Percentiles rank a stretch among this genome's conserved stretches.
phyloP scores from a whole-genome alignment of 2,888 invertebrate species.

The Catocala sponsa region DNA sequence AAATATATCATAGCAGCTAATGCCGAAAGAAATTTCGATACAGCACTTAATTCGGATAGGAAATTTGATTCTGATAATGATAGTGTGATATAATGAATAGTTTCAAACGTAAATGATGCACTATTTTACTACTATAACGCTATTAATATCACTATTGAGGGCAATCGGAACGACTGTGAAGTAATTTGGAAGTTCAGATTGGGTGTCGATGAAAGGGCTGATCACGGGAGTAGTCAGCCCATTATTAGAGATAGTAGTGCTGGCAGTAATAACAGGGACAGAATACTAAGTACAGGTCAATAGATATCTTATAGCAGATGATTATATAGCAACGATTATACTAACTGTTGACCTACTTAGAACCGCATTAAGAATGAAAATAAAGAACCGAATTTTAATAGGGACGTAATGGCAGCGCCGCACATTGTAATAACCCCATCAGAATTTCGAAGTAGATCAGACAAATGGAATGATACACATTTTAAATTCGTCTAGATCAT shows the following conservation, averaged over 20 bases:
- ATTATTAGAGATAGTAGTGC: slow-evolving; percentile 6
- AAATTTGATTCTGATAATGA: slow-evolving; percentile 48
- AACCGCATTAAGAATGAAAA: no score
- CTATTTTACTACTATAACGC: slow-evolving; percentile 25
- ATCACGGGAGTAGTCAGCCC: slow-evolving; percentile 7
- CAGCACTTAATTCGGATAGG: slow-evolving; percentile 38
- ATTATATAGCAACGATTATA: background rate
- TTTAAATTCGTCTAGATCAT: no score
- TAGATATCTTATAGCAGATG: slow-evolving; percentile 1
- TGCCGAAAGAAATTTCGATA: slow-evolving; percentile 37
- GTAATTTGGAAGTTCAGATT: slow-evolving; percentile 32
- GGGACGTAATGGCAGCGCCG: no score
- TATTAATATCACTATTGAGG: slow-evolving; percentile 41
- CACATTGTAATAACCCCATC: no score
- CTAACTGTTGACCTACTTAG: no score
- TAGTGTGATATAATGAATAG: slow-evolving; percentile 37
- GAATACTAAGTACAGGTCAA: slow-evolving; percentile 4
- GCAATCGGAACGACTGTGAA: slow-evolving; percentile 37
- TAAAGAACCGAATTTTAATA: no score
- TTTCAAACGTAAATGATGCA: slow-evolving; percentile 26
- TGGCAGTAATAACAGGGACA: slow-evolving; percentile 10
- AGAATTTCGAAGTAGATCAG: slow-evolving; percentile 1
- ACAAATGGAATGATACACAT: background rate
- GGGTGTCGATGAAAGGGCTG: background rate
- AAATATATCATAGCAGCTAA: slow-evolving; percentile 42